phyloP scores from a whole-genome alignment of 2,113 vertebrate species.

The Strigops habroptila region DNA sequence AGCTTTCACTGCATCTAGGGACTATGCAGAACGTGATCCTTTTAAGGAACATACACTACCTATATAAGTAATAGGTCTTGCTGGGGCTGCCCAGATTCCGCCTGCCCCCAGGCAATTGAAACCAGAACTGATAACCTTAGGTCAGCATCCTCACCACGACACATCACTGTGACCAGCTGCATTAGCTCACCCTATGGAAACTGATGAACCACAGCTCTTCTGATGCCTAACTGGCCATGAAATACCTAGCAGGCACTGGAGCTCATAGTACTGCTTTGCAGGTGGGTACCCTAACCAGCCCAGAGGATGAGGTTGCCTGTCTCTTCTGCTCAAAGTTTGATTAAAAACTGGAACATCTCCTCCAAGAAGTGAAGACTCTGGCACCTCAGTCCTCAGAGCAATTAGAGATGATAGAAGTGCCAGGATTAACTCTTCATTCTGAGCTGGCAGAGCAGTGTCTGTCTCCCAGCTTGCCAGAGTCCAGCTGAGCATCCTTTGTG shows the following conservation, averaged over 20 bases:
- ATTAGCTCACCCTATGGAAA: neutral
- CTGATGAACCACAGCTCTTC: neutral
- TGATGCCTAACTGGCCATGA: neutral
- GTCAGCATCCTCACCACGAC: neutral
- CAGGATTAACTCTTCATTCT: neutral
- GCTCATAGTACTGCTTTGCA: neutral
- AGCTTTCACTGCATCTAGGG: neutral
- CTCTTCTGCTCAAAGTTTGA: neutral
- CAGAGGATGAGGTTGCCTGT: neutral
- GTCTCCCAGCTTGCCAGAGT: neutral
- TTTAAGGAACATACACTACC: neutral
- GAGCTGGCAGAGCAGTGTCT: neutral
- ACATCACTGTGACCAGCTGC: neutral
- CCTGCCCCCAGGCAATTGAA: neutral
- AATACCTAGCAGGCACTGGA: neutral
- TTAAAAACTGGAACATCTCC: neutral
- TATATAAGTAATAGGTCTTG: neutral
- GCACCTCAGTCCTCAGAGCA: neutral
- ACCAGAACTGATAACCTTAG: neutral
- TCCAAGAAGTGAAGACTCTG: neutral
- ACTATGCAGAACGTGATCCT: neutral
- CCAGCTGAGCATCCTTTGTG: neutral
- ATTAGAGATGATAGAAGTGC: neutral
- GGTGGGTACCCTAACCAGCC: neutral
- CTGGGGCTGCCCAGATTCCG: neutral